Base-by-base conservation (phyloP, 1,140 invertebrate species). In the Pomacea maculata region DNA sequence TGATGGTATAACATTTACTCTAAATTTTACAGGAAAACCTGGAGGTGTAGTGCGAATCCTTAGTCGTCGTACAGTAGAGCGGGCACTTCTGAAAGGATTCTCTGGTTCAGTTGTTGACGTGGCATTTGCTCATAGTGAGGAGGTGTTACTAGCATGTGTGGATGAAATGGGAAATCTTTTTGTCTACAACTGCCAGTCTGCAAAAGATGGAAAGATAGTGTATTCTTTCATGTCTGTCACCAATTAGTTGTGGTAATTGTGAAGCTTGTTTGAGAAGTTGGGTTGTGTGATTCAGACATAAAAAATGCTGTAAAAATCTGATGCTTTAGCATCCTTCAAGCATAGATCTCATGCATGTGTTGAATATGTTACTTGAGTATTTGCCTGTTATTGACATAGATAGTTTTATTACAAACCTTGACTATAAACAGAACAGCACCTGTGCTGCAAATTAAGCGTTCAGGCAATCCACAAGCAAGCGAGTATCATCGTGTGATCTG, bases 51-150 rank as follows among this genome's bases (percentile, higher is more conserved):
- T 98, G 2, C 93, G 97, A 73, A 94, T 99, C 54, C 94, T 96
- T 7, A 95, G 95, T 84, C 92, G 93, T 81, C 94, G 95, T 80
- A 94, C 94, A 14, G 94, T 95, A 80, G 93, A 95, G 84, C 93
- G 96, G 84, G 94, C 94, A 2, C 91, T 98, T 7, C 94, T 98
- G n/a, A 97, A 96, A 90, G 96, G 96, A 68, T 95, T 97, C 92
- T 93, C 94, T 76, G 96, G 96, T 54, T 92, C 95, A 87, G 95
- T 98, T 61, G 94, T 96, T 89, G 97, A 99, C 91, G 89, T 98
- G 34, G 94, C 96, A 14, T 98, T 99, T 93, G 96, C 97, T 25
- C 95, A 96, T 88, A 93, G 93, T 52, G 92, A 93, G 76, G 94
- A 95, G 87, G 94, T 96, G 34, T 93, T 97, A 78, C 91, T 98